phyloP scores from a whole-genome alignment of 2,797 vertebrate genomes.

The Danio aesculapii region DNA sequence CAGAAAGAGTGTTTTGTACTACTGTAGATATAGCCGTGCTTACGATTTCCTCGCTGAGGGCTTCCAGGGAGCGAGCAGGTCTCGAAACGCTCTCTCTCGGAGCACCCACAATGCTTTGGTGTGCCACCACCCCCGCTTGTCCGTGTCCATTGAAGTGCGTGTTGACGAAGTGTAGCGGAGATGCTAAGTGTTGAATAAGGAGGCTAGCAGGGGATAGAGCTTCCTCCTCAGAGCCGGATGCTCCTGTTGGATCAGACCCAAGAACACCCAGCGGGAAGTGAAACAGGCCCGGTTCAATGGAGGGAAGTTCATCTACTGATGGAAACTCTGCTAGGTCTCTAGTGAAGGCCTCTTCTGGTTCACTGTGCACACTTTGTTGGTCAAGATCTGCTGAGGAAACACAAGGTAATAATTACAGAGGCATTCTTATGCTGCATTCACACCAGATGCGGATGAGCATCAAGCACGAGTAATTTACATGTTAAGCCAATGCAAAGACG shows the following conservation, averaged over 20 bases:
- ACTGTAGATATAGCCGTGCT: constrained; percentile 88
- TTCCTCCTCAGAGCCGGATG: constrained; percentile 54
- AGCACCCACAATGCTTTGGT: constrained; percentile 54
- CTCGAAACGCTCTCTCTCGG: background rate
- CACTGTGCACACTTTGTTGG: constrained; percentile 91
- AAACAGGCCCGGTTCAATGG: constrained; percentile 77
- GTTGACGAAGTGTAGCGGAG: constrained; percentile 97
- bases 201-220: constrained; percentile 75
- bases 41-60: constrained; percentile 88
- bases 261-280: constrained; percentile 71
- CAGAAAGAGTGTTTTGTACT: constrained; percentile 88
- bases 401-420: too few relatives aligned
- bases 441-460: too few relatives aligned
- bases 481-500: too few relatives aligned
- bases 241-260: constrained; percentile 6
- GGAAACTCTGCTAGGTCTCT: constrained; percentile 88
- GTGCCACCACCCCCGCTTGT: constrained; percentile 47
- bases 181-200: constrained; percentile 84
- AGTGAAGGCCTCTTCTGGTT: constrained; percentile 88
- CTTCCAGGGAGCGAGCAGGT: constrained; percentile 81
- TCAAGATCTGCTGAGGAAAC: constrained; percentile 86
- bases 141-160: constrained; percentile 93
- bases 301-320: constrained; percentile 85
- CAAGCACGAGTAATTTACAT: too few relatives aligned
- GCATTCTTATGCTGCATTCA: too few relatives aligned